Evolutionary conservation across 2,113 vertebrate species (phyloP).

Genomic region (Pitta sordida): DNA sequence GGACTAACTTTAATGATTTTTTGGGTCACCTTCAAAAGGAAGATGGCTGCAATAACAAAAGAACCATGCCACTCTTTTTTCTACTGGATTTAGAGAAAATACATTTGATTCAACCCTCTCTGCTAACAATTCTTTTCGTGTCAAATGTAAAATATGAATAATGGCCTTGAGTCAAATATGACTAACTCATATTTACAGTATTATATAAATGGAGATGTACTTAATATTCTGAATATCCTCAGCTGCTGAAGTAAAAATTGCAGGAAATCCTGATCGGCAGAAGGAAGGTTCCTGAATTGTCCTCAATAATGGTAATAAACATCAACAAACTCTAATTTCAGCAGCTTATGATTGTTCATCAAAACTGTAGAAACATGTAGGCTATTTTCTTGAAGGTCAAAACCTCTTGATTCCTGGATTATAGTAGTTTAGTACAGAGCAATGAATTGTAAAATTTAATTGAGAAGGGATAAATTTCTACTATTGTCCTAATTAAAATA

Average conservation of each 20-base stretch:
- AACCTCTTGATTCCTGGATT: neutral
- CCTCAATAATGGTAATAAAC: neutral
- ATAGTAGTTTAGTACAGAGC: neutral
- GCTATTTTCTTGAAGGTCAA: neutral
- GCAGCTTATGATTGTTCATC: neutral
- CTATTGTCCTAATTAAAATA: neutral
- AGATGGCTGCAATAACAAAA: neutral
- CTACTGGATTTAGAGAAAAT: neutral
- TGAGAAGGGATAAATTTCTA: neutral
- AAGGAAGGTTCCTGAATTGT: neutral
- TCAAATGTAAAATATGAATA: neutral
- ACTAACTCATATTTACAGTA: neutral
- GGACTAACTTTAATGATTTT: neutral
- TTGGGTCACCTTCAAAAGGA: neutral
- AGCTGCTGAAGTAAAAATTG: neutral
- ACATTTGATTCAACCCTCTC: neutral
- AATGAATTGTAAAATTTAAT: neutral
- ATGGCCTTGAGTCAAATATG: neutral
- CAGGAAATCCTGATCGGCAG: neutral
- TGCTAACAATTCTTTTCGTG: neutral
- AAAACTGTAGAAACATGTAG: neutral
- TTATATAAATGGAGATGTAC: neutral
- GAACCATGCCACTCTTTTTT: neutral
- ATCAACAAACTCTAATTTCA: neutral
- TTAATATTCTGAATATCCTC: conserved; percentile 11